phyloP scores from a whole-genome alignment of 2,797 vertebrate genomes.

The Cryptoprocta ferox region DNA sequence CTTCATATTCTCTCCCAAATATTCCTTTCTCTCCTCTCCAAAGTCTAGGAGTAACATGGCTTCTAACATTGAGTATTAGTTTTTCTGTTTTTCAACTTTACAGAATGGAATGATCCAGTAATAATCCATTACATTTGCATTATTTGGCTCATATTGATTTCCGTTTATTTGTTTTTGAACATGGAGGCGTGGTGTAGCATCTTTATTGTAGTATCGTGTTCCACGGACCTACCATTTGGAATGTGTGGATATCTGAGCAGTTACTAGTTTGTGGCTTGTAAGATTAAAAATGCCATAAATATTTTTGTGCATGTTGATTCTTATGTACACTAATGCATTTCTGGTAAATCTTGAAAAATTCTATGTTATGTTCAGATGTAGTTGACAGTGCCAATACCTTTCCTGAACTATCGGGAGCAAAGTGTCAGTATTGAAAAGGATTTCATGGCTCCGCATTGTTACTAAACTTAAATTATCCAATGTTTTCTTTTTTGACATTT shows the following conservation, averaged over 20 bases:
- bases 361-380: not conserved
- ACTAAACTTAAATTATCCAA: not conserved
- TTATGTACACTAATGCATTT: not conserved
- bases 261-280: not conserved
- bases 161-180: not conserved
- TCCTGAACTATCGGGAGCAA: not conserved
- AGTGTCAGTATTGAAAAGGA: not conserved
- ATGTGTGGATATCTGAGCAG: not conserved
- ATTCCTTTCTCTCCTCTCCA: not conserved
- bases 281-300: not conserved
- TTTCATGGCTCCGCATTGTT: not conserved
- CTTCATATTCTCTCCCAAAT: not conserved
- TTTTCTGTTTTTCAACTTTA: constrained; percentile 16
- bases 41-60: not conserved
- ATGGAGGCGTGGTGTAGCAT: not conserved
- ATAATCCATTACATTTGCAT: not conserved
- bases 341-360: not conserved
- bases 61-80: not conserved
- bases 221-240: not conserved
- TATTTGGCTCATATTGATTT: not conserved
- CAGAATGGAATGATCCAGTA: not conserved
- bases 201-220: not conserved
- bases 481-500: constrained; percentile 41
- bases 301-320: not conserved
- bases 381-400: not conserved